Conservation (phyloP, 2,113 vertebrate genomes). For the Poeciliopsis occidentalis region DNA sequence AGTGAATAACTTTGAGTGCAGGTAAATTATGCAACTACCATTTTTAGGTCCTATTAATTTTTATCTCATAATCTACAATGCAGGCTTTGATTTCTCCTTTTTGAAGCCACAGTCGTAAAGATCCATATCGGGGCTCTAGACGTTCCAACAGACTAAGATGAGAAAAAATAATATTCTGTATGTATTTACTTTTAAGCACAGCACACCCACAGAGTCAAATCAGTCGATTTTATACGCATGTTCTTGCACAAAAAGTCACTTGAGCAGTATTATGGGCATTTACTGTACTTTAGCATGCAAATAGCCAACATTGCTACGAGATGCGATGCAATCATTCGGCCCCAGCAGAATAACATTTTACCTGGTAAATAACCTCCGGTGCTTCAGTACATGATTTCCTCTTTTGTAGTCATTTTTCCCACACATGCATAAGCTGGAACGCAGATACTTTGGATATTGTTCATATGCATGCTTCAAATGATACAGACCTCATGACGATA, state of each 20-base stretch:
- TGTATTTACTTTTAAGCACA: neutral
- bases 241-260: neutral
- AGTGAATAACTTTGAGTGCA: neutral
- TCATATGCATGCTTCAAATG: neutral
- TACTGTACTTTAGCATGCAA: conserved; percentile 6
- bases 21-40: no score
- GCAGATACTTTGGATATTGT: neutral
- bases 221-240: neutral
- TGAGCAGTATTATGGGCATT: neutral
- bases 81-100: no score
- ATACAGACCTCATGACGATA: neutral
- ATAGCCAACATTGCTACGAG: neutral
- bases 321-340: neutral
- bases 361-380: neutral
- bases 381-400: neutral
- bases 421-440: no score
- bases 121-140: neutral
- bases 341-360: neutral
- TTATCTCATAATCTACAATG: no score
- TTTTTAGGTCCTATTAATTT: no score
- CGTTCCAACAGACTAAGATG: neutral
- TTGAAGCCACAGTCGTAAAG: neutral
- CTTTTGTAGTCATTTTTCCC: neutral
- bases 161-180: neutral
- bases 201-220: neutral